A percentile compares a stretch with the other conserved stretches of the same genome.
Conservation (phyloP, 2,888 invertebrate genomes). For the Perizoma flavofasciatum region DNA sequence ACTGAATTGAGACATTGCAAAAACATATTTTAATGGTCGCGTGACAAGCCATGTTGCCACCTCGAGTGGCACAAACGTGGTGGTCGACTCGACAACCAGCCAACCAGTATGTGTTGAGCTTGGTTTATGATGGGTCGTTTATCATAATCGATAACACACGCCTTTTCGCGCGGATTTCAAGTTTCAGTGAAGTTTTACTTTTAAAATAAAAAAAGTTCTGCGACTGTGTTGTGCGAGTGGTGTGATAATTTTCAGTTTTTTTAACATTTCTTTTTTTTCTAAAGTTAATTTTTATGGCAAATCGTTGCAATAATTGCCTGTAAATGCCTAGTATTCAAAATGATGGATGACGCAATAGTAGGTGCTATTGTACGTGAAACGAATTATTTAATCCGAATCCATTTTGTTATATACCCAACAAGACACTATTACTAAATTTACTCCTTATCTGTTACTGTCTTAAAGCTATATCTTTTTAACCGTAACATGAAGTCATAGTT, state of each 20-base stretch:
- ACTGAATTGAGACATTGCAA: conserved; percentile 8
- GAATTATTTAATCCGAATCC: background rate
- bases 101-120: conserved; percentile 42
- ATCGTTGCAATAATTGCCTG: background rate
- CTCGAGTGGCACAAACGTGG: background rate
- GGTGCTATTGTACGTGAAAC: conserved; percentile 4
- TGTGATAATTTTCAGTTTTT: background rate
- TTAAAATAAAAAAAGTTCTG: conserved; percentile 1
- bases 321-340: conserved; percentile 11
- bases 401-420: background rate
- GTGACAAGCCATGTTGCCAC: conserved; percentile 5
- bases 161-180: conserved; percentile 19
- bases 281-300: too few species aligned
- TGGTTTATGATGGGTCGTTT: conserved; percentile 44
- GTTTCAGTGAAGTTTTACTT: conserved; percentile 8
- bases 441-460: too few species aligned
- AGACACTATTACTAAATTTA: too few species aligned
- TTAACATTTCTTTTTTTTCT: background rate
- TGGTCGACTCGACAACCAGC: conserved; percentile 17
- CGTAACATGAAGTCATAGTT: too few species aligned
- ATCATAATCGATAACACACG: conserved; percentile 9
- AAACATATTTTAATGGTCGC: conserved; percentile 2
- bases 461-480: too few species aligned
- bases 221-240: conserved; percentile 4
- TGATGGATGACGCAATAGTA: conserved; percentile 11